Percentiles rank a stretch among this genome's conserved stretches.
phyloP scores from a whole-genome alignment of 1,140 invertebrate genomes.

The Scaptodrosophila lebanonensis region DNA sequence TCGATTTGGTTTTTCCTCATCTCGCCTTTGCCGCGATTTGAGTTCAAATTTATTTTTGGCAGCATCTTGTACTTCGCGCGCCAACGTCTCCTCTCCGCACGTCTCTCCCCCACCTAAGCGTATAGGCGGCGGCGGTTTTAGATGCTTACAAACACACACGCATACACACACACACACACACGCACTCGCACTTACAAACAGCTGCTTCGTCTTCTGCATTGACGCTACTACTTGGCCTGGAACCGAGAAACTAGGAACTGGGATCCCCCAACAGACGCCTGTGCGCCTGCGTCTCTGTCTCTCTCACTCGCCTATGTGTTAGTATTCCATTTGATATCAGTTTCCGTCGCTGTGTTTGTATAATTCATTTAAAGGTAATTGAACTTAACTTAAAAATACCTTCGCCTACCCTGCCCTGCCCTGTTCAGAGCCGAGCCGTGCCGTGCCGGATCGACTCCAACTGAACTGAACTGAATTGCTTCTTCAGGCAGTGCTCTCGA shows the following conservation, averaged over 20 bases:
- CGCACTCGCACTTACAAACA: too few species aligned
- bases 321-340: conserved; percentile 40
- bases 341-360: conserved; percentile 42
- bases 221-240: too few species aligned
- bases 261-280: conserved; percentile 46
- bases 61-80: conserved; percentile 28
- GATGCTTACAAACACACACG: background rate
- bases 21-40: conserved; percentile 49
- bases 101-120: conserved; percentile 7
- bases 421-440: conserved; percentile 29
- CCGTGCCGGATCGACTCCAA: conserved; percentile 2
- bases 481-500: too few species aligned
- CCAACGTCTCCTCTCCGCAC: conserved; percentile 1
- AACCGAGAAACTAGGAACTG: conserved; percentile 31
- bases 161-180: background rate
- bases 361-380: conserved; percentile 71
- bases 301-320: conserved; percentile 1
- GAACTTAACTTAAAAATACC: conserved; percentile 43
- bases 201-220: too few species aligned
- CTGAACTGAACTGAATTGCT: too few species aligned
- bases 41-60: conserved; percentile 75
- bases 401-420: conserved; percentile 16
- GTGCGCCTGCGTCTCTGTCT: conserved; percentile 30
- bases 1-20: conserved; percentile 45
- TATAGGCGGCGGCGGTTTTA: background rate